Evolutionary conservation across 2,113 vertebrate genomes (phyloP).

Genomic region (Entelurus aequoreus): DNA sequence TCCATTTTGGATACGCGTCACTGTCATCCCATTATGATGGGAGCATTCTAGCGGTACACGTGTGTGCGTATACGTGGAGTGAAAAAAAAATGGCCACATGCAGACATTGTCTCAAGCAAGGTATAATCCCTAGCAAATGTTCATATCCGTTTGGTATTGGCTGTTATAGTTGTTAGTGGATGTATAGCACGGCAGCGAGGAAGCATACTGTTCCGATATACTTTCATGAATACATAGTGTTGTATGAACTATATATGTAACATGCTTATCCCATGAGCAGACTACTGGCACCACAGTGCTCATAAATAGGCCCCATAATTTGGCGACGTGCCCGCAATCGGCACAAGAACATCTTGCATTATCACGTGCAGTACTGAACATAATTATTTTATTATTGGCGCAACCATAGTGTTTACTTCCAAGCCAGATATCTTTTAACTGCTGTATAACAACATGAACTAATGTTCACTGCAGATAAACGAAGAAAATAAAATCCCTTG

Average conservation of each 20-base stretch:
- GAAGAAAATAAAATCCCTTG: slow-evolving; percentile 21
- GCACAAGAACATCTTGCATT: not conserved
- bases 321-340: slow-evolving; percentile 13
- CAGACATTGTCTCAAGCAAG: slow-evolving; percentile 17
- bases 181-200: slow-evolving; percentile 20
- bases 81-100: slow-evolving; percentile 11
- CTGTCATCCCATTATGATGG: slow-evolving; percentile 43
- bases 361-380: no score
- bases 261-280: slow-evolving; percentile 21
- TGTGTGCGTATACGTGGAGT: slow-evolving; percentile 17
- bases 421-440: no score
- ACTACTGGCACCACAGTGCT: slow-evolving; percentile 16
- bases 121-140: slow-evolving; percentile 8
- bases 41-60: slow-evolving; percentile 23
- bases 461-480: slow-evolving; percentile 34
- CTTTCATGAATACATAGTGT: slow-evolving; percentile 14
- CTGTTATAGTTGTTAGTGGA: slow-evolving; percentile 9
- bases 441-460: slow-evolving; percentile 3
- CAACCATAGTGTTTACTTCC: no score
- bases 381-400: no score
- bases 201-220: slow-evolving; percentile 15
- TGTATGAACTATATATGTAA: not conserved
- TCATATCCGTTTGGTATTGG: slow-evolving; percentile 24
- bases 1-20: slow-evolving; percentile 43
- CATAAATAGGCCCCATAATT: slow-evolving; percentile 22